These are phyloP conservation scores for Elephas maximus DNA, from an alignment of 2,113 vertebrate genomes.

Conservation along the genomic window DNA sequence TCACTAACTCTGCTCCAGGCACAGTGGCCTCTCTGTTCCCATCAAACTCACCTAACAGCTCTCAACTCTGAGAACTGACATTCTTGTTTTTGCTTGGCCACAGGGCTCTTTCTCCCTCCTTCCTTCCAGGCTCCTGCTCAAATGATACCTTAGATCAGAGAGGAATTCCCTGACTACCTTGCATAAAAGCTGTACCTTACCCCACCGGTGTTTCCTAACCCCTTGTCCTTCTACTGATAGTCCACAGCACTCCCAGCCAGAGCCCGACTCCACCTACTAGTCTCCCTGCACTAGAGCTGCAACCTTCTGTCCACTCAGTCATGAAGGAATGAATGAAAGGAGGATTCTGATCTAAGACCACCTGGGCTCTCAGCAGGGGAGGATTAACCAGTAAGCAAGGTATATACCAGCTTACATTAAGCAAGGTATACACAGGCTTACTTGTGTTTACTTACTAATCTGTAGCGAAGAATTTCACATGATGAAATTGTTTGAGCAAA, in stretches of 20 bases:
- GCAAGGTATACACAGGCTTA: too few species aligned
- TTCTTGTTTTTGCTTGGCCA: neutral
- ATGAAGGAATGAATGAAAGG: neutral
- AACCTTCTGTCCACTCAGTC: neutral
- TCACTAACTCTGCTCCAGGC: neutral
- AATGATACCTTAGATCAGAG: neutral
- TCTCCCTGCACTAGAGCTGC: neutral
- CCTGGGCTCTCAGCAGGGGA: neutral
- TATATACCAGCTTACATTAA: too few species aligned
- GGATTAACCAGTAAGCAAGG: too few species aligned
- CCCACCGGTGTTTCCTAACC: neutral
- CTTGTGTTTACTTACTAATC: too few species aligned
- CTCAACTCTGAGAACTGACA: neutral
- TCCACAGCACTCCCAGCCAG: neutral
- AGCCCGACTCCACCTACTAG: neutral
- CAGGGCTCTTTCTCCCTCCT: neutral
- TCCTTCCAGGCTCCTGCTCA: neutral
- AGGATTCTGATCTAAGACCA: neutral
- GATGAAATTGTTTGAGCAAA: too few species aligned
- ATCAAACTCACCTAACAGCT: neutral
- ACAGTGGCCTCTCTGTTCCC: neutral
- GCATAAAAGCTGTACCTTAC: neutral
- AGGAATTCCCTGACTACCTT: neutral
- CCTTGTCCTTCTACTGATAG: neutral
- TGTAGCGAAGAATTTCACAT: too few species aligned